A percentile compares a stretch with the other conserved stretches of the same genome.
These are phyloP conservation scores for Achatina immaculata DNA, from an alignment of 1,140 invertebrate genomes.

Conservation along the genomic window DNA sequence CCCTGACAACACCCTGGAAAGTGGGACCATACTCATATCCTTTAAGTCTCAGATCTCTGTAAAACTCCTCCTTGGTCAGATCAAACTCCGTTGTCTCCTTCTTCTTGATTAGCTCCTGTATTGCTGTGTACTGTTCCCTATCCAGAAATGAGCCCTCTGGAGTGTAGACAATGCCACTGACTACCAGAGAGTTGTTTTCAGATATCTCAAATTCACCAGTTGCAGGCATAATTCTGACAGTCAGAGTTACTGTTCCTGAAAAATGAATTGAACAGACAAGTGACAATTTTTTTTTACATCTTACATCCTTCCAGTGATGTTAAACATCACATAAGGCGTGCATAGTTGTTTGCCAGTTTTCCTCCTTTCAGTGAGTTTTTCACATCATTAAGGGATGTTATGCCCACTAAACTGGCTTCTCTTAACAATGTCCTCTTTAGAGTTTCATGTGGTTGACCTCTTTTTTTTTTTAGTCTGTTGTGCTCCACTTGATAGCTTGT, in stretches of 20 bases:
- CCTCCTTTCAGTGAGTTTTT: too few relatives aligned
- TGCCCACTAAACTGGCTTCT: too few relatives aligned
- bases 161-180: conserved; percentile 69
- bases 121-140: conserved; percentile 8
- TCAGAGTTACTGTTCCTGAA: conserved; percentile 82
- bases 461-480: too few relatives aligned
- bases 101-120: background rate
- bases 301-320: too few relatives aligned
- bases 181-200: conserved; percentile 85
- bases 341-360: too few relatives aligned
- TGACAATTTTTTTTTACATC: too few relatives aligned
- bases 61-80: conserved; percentile 83
- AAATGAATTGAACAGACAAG: too few relatives aligned
- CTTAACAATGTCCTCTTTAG: too few relatives aligned
- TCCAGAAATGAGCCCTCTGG: conserved; percentile 33
- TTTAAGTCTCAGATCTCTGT: conserved; percentile 91
- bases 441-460: too few relatives aligned
- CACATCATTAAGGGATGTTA: too few relatives aligned
- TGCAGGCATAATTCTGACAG: conserved; percentile 88
- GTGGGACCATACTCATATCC: conserved; percentile 93
- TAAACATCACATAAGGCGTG: too few relatives aligned
- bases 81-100: conserved; percentile 49
- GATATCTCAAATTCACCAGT: conserved; percentile 93
- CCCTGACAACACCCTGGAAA: conserved; percentile 80
- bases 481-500: too few relatives aligned